Evolutionary conservation across 2,113 vertebrate species (phyloP), one percentile per base, ranked within the genome.

Genomic region (Pica pica): DNA sequence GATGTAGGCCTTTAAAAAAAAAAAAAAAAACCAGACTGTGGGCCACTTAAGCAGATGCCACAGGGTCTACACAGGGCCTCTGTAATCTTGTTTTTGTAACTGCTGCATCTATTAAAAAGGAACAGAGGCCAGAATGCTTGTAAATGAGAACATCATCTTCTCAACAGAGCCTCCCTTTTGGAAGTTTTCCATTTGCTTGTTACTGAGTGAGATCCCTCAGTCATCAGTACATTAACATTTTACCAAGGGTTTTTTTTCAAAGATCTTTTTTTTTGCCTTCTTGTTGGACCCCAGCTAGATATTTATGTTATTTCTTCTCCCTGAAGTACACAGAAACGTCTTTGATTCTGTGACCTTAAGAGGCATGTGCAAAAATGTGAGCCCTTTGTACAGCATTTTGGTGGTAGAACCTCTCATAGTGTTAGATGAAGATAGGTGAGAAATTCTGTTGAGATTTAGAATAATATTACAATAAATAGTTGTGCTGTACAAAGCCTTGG

Each of bases 81-180:
- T 78, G 49, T 94, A 90, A 94, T 95, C 85, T 94, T 96, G 78
- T 96, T 97, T 95, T 91, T 90, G 61, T 94, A 96, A 95, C 55
- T 82, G 60, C 89, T 93, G 73, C 90, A 73, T 93, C 87, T 84
- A 75, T 92, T 95, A 88, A 93, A 94, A 78, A 89, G 0, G 21
- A 93, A 84, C 55, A 82, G 76, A 80, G 67, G 22, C 69, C 90
- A 96, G 85, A 89, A 95, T 77, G 84, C 50, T 86, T 95, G 89
- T 74, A 91, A 95, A 88, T 91, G 74, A 96, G 79, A 91, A 74
- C 69, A 78, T 85, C 50, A 6, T 80, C 82, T 85, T 93, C 90
- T 87, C 90, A 87, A 85, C 91, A 70, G 33, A 92, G 67, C 39
- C 61, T 89, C 8, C 20, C 30, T 76, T 89, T 80, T 86, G 82